Evolutionary conservation across 2,113 vertebrate genomes (phyloP).

Genomic region (Turdus rufiventris): DNA sequence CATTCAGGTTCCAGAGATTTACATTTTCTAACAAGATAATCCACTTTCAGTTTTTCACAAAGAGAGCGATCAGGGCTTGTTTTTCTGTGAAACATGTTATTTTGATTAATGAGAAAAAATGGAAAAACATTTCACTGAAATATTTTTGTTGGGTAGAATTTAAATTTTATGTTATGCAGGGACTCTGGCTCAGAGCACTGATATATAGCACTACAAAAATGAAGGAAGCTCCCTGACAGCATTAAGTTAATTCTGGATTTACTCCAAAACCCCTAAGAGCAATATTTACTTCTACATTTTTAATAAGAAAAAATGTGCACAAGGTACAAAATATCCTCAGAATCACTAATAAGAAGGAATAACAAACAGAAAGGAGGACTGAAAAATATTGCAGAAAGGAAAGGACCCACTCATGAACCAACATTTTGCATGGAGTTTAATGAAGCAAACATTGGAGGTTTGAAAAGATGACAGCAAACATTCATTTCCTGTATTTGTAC

Average conservation of each 20-base stretch:
- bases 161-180: not conserved
- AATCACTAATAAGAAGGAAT: constrained; percentile 18
- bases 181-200: not conserved
- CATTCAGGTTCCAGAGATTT: constrained; percentile 19
- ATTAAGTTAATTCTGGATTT: constrained; percentile 48
- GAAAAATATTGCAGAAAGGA: not conserved
- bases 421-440: constrained; percentile 10
- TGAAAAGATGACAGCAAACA: constrained; percentile 20
- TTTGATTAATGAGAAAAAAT: constrained; percentile 53
- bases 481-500: constrained; percentile 14
- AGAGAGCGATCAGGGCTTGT: constrained; percentile 4
- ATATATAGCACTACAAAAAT: constrained; percentile 18
- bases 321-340: constrained; percentile 6
- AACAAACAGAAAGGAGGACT: not conserved
- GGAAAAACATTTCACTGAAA: constrained; percentile 27
- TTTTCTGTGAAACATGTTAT: constrained; percentile 17
- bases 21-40: constrained; percentile 29
- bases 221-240: constrained; percentile 43
- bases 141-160: constrained; percentile 26
- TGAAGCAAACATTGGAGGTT: constrained; percentile 11
- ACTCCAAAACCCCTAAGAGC: not conserved
- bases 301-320: constrained; percentile 32
- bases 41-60: not conserved
- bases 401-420: not conserved
- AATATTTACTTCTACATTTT: constrained; percentile 44